Percentiles rank a stretch among this genome's conserved stretches.
phyloP scores from a whole-genome alignment of 2,113 vertebrate species.

The Chascanopsetta lugubris region DNA sequence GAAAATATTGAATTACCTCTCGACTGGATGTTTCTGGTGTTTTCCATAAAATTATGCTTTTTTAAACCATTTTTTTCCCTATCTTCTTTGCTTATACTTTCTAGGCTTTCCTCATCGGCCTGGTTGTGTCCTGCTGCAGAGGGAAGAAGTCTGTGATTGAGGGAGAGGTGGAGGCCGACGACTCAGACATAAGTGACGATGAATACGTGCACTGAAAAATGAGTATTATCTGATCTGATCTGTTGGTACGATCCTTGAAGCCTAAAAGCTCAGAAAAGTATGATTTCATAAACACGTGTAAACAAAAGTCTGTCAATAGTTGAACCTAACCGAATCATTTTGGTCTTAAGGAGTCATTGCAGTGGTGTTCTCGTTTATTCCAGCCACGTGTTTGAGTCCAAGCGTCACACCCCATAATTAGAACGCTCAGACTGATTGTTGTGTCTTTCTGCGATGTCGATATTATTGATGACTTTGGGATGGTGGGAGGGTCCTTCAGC shows the following conservation, averaged over 20 bases:
- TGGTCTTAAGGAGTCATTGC: constrained; percentile 35
- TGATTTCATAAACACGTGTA: constrained; percentile 28
- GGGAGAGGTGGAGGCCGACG: constrained; percentile 93
- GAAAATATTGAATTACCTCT: constrained; percentile 44
- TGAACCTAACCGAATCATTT: constrained; percentile 39
- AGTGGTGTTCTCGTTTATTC: constrained; percentile 12
- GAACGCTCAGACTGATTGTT: constrained; percentile 44
- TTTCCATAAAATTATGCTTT: constrained; percentile 27
- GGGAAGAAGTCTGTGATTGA: constrained; percentile 98
- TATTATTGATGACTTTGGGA: constrained; percentile 59
- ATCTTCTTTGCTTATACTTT: constrained; percentile 22
- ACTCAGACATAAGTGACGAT: constrained; percentile 94
- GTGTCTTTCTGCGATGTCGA: constrained; percentile 36
- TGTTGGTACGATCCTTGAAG: constrained; percentile 16
- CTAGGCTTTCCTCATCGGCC: constrained; percentile 92
- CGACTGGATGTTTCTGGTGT: constrained; percentile 24
- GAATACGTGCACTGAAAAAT: constrained; percentile 81
- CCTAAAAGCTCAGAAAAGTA: constrained; percentile 48
- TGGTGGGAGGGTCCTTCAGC: constrained; percentile 47
- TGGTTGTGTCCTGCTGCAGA: constrained; percentile 94
- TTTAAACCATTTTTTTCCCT: constrained; percentile 23
- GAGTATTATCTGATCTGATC: neutral
- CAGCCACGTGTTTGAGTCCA: constrained; percentile 36
- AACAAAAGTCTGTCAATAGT: constrained; percentile 23
- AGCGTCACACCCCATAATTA: constrained; percentile 27